Percentiles rank a stretch among this genome's conserved stretches.
These are phyloP conservation scores for Poeciliopsis prolifica DNA, from an alignment of 2,113 vertebrate genomes.

Conservation along the genomic window DNA sequence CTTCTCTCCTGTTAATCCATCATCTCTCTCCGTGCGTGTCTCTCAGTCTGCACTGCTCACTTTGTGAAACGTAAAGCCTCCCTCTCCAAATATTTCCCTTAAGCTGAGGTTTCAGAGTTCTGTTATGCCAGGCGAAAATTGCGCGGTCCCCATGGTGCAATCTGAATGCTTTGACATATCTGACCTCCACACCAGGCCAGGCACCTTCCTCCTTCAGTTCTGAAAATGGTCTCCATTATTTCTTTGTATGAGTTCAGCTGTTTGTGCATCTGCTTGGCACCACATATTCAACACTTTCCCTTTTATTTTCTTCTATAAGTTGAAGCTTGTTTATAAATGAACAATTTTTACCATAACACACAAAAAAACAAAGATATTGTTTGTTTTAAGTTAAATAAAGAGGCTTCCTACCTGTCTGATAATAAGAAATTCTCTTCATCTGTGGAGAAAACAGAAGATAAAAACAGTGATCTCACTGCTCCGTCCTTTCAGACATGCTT, in stretches of 20 bases:
- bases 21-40: slow-evolving; percentile 63
- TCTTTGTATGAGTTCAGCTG: slow-evolving; percentile 55
- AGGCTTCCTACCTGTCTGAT: not conserved
- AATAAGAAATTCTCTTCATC: slow-evolving; percentile 40
- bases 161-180: slow-evolving; percentile 70
- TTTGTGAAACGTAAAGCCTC: slow-evolving; percentile 75
- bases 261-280: slow-evolving; percentile 53
- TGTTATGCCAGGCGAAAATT: slow-evolving; percentile 78
- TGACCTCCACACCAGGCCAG: slow-evolving; percentile 49
- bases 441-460: slow-evolving; percentile 51
- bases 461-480: slow-evolving; percentile 48
- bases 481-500: slow-evolving; percentile 20
- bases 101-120: slow-evolving; percentile 81
- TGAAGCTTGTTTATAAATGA: not conserved
- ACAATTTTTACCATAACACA: not conserved
- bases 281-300: slow-evolving; percentile 24
- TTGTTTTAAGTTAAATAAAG: slow-evolving; percentile 7
- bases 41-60: slow-evolving; percentile 54
- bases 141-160: slow-evolving; percentile 72
- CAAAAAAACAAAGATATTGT: not conserved
- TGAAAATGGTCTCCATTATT: slow-evolving; percentile 34
- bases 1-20: slow-evolving; percentile 70
- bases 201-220: slow-evolving; percentile 28
- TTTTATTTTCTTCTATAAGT: not conserved
- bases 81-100: slow-evolving; percentile 84